phyloP scores from a whole-genome alignment of 2,797 vertebrate species.

The Liparis tanakae region DNA sequence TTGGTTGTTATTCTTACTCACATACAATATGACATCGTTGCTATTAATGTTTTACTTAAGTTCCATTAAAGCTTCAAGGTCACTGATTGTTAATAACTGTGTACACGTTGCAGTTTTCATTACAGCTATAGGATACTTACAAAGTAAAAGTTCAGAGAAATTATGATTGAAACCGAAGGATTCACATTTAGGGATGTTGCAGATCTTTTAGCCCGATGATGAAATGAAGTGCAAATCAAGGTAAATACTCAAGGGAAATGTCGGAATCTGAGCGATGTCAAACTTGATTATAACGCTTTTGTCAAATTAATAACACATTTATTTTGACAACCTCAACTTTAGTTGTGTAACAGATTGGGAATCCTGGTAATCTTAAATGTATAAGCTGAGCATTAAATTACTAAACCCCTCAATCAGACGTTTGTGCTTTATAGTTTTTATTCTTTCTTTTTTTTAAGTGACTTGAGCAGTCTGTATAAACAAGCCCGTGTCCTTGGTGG shows the following conservation, averaged over 20 bases:
- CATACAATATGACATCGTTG: neutral
- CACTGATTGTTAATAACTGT: neutral
- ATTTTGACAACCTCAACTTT: neutral
- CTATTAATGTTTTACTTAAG: neutral
- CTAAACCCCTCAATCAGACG: slow-evolving; percentile 3
- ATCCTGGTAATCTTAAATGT: slow-evolving; percentile 6
- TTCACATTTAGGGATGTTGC: neutral
- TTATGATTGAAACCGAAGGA: slow-evolving; percentile 8
- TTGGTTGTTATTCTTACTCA: neutral
- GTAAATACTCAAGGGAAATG: neutral
- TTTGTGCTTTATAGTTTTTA: neutral
- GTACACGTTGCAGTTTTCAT: neutral
- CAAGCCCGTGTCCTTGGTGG: slow-evolving; percentile 7
- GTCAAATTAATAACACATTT: neutral
- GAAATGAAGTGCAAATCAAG: slow-evolving; percentile 18
- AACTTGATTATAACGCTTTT: neutral
- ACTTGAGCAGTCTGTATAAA: slow-evolving; percentile 19
- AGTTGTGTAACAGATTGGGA: slow-evolving; percentile 4
- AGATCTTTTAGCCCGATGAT: slow-evolving; percentile 12
- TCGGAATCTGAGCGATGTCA: slow-evolving; percentile 2
- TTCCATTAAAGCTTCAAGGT: neutral
- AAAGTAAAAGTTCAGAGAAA: slow-evolving; percentile 7
- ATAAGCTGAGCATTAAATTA: neutral
- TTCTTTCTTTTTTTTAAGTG: slow-evolving; percentile 13
- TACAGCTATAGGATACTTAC: neutral